phyloP scores from a whole-genome alignment of 2,797 vertebrate species.

The Euthynnus affinis region DNA sequence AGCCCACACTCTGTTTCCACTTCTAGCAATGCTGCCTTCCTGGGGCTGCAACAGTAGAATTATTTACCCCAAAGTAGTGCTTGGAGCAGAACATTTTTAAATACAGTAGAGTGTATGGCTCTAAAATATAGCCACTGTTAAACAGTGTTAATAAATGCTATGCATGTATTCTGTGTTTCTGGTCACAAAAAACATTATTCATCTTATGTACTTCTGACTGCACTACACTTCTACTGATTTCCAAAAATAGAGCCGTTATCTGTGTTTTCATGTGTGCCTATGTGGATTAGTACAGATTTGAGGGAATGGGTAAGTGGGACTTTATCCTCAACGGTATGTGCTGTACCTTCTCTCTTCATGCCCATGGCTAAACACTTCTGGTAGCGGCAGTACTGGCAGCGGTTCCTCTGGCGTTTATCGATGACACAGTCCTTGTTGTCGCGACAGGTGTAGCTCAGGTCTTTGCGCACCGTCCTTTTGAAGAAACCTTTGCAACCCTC shows the following conservation, averaged over 20 bases:
- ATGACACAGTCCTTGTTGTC: constrained; percentile 98
- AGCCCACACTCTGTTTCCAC: constrained; percentile 43
- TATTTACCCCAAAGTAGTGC: constrained; percentile 19
- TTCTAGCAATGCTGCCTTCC: constrained; percentile 10
- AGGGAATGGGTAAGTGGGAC: constrained; percentile 59
- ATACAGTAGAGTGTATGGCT: constrained; percentile 12
- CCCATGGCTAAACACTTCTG: constrained; percentile 99
- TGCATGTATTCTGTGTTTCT: background rate
- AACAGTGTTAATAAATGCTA: background rate
- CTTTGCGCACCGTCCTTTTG: constrained; percentile 97
- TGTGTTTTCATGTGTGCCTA: constrained; percentile 14
- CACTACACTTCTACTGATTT: background rate
- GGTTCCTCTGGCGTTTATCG: constrained; percentile 98
- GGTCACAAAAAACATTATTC: constrained; percentile 1
- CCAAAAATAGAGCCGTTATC: constrained; percentile 2
- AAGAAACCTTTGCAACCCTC: constrained; percentile 99
- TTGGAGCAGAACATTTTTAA: constrained; percentile 24
- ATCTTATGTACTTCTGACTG: background rate
- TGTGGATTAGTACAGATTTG: constrained; percentile 40
- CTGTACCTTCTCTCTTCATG: constrained; percentile 99
- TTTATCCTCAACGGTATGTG: constrained; percentile 87
- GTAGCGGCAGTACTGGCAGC: constrained; percentile 99
- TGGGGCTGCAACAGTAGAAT: constrained; percentile 26
- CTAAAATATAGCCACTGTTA: background rate
- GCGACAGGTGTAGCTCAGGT: constrained; percentile 96